Evolutionary conservation across 92 coral and sea anemone species (phyloP).

Genomic region (Parazoanthus swiftii): DNA sequence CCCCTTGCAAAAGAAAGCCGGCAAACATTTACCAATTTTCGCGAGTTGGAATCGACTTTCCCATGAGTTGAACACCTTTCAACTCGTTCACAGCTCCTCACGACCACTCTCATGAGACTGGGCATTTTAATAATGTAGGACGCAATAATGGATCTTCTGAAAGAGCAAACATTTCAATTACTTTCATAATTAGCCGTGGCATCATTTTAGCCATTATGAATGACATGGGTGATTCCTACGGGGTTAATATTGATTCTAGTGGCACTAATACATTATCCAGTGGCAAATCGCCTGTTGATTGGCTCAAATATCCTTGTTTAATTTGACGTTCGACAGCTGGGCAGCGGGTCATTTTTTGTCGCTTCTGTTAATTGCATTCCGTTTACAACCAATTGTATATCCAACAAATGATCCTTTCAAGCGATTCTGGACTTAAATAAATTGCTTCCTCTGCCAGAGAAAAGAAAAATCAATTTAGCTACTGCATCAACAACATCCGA

Average conservation of each 20-base stretch:
- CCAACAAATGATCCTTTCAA: slow-evolving; percentile 83
- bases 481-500: slow-evolving; percentile 49
- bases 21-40: background rate
- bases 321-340: slow-evolving; percentile 81
- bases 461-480: slow-evolving; percentile 62
- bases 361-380: slow-evolving; percentile 92
- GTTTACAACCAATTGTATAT: slow-evolving; percentile 84
- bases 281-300: slow-evolving; percentile 60
- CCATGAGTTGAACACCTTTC: background rate
- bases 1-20: background rate
- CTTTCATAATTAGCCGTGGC: slow-evolving; percentile 77
- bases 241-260: slow-evolving; percentile 75
- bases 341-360: slow-evolving; percentile 71
- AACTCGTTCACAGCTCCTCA: slow-evolving; percentile 28
- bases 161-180: slow-evolving; percentile 84
- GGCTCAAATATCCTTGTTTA: slow-evolving; percentile 71
- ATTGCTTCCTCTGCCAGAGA: slow-evolving; percentile 73
- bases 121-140: slow-evolving; percentile 55
- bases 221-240: slow-evolving; percentile 66
- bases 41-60: slow-evolving; percentile 18
- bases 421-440: slow-evolving; percentile 79
- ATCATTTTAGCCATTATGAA: slow-evolving; percentile 74
- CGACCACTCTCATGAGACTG: slow-evolving; percentile 25
- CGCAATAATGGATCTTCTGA: slow-evolving; percentile 59
- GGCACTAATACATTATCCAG: slow-evolving; percentile 52